A percentile compares a stretch with the other conserved stretches of the same genome.
Evolutionary conservation across 2,888 invertebrate genomes (phyloP).

Genomic region (Tethea ocularis): DNA sequence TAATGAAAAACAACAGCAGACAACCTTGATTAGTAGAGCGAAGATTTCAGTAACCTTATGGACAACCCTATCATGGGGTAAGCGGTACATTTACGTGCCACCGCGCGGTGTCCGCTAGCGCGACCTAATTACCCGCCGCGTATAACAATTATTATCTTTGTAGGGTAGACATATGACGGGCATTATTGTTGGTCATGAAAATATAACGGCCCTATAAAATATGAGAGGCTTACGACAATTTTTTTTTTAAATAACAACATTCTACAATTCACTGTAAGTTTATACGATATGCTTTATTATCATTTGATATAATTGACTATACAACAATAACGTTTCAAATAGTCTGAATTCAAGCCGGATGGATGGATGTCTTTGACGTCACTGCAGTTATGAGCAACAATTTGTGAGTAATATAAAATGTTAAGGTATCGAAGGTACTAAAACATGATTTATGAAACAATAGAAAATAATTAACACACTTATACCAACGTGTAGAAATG

Average conservation of each 20-base stretch:
- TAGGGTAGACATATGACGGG: neutral
- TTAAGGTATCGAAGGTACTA: too few species aligned
- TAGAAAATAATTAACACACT: neutral
- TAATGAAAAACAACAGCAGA: too few species aligned
- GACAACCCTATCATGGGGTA: neutral
- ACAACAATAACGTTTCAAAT: too few species aligned
- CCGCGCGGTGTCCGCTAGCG: conserved; percentile 15
- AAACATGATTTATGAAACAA: neutral
- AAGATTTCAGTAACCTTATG: neutral
- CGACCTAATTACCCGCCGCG: conserved; percentile 33
- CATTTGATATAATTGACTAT: too few species aligned
- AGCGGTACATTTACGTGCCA: neutral
- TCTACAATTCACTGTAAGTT: neutral
- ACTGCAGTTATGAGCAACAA: too few species aligned
- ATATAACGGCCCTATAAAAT: neutral
- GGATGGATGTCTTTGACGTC: too few species aligned
- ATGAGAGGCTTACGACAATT: neutral
- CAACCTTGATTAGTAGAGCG: neutral
- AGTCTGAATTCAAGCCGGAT: too few species aligned
- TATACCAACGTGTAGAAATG: neutral
- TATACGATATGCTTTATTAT: neutral
- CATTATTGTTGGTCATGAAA: neutral
- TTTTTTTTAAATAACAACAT: too few species aligned
- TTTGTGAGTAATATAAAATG: too few species aligned
- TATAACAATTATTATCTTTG: conserved; percentile 6